Base-by-base conservation (phyloP, 2,888 invertebrate species). In the Nomada hirtipes region DNA sequence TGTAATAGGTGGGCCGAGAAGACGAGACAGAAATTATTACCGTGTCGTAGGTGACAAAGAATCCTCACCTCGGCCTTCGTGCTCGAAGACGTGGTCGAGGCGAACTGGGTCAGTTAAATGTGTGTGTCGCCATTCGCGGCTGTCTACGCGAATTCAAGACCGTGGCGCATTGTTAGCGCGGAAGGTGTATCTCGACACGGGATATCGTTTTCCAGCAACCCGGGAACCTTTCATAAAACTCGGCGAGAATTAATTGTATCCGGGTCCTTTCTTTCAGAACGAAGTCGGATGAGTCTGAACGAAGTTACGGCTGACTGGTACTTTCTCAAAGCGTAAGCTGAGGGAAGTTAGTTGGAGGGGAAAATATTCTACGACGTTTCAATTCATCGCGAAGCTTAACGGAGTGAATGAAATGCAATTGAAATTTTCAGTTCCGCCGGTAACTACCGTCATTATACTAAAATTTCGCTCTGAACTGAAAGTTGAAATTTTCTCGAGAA, bases 11-110 rank as follows among this genome's bases (percentile, higher is more conserved):
- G 68, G 4, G 23, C 36, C 36, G 73, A 20, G 84, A 69, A 85
- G 85, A 71, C 65, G 78, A 82, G 72, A 83, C 83, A 36, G 79
- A 73, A 83, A 83, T 83, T 83, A 83, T 84, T 65, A 83, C 72
- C 84, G 83, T 79, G 77, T 79, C 79, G 78, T 75, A 69, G 79
- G 79, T 77, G 84, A 84, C 84, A 84, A 84, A 84, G 84, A 76
- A 84, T 84, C 84, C 84, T 84, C 79, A 83, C 84, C 84, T 80
- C 84, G 84, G 84, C 84, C 84, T 84, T 84, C 84, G 80, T 74
- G 29, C 70, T 68, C 73, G 47, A 70, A 73, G 77, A 82, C 67
- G 74, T 53, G 69, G 85, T 72, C 84, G 84, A 75, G 84, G 80
- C 64, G 59, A 85, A 85, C 85, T 81, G 81, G 85, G 85, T 85